These are phyloP conservation scores for Struthio camelus DNA, from an alignment of 2,113 vertebrate species.

Conservation along the genomic window DNA sequence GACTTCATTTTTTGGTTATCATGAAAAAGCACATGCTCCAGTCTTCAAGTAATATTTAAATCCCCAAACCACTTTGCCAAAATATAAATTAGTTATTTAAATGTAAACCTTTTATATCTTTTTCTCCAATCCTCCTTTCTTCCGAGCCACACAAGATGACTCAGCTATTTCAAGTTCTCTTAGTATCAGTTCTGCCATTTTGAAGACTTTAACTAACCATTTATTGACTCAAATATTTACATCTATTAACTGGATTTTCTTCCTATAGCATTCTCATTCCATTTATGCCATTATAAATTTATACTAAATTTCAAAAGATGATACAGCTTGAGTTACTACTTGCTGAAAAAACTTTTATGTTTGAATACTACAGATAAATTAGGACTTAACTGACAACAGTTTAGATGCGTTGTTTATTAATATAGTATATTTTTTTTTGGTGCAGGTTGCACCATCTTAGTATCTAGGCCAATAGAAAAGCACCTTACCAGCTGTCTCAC, in stretches of 20 bases:
- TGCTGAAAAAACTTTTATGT: background rate
- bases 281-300: background rate
- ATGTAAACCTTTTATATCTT: background rate
- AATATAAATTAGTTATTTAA: background rate
- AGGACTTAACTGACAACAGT: background rate
- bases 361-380: background rate
- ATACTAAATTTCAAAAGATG: background rate
- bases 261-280: background rate
- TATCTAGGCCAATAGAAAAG: background rate
- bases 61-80: background rate
- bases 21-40: background rate
- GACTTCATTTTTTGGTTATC: background rate
- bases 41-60: background rate
- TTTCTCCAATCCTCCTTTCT: background rate
- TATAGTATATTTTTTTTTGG: background rate
- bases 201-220: background rate
- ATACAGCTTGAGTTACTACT: background rate
- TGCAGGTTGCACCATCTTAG: background rate
- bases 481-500: too few relatives aligned
- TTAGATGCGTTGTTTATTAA: background rate
- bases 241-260: background rate
- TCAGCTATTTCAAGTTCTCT: background rate
- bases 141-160: background rate
- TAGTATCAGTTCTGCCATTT: background rate
- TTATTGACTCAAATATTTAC: background rate